phyloP scores from a whole-genome alignment of 2,113 vertebrate genomes.

The Pomatorhinus ruficollis region DNA sequence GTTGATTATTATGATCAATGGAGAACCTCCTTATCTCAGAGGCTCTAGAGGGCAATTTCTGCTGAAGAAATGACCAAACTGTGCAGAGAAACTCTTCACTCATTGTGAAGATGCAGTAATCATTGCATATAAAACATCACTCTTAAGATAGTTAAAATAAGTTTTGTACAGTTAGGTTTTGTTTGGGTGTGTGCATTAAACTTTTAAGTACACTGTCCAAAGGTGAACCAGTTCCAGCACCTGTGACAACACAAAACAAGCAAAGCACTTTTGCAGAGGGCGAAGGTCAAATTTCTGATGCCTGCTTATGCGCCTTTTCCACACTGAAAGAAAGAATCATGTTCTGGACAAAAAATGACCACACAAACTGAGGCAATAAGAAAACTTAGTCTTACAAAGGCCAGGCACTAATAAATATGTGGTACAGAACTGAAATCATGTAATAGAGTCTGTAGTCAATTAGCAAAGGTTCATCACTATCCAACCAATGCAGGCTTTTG shows the following conservation, averaged over 20 bases:
- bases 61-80: background rate
- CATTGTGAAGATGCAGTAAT: background rate
- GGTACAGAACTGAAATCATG: background rate
- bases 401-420: background rate
- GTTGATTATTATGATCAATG: background rate
- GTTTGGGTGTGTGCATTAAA: background rate
- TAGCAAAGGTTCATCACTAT: background rate
- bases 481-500: background rate
- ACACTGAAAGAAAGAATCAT: background rate
- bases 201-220: background rate
- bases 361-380: background rate
- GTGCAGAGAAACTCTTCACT: background rate
- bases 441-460: background rate
- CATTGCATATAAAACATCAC: background rate
- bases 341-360: background rate
- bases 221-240: background rate
- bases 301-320: background rate
- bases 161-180: background rate
- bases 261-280: background rate
- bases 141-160: background rate
- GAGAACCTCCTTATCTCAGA: background rate
- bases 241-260: background rate
- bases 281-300: background rate
- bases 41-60: background rate
- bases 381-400: background rate